Base-by-base conservation (phyloP, 2,113 vertebrate genomes). In the Microtus oregoni region DNA sequence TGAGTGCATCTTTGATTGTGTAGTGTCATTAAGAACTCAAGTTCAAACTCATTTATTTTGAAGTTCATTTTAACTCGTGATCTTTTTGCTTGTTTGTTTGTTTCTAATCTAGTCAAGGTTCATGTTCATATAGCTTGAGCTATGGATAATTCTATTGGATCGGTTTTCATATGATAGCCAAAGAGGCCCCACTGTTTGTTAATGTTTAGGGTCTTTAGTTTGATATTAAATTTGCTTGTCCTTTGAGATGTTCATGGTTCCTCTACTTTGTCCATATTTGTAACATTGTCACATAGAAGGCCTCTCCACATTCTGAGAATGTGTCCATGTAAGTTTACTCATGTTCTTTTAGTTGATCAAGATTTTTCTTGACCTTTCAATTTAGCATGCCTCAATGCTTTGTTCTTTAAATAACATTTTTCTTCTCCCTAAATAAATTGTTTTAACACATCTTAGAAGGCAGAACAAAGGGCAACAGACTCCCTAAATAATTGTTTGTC, bases 121-220 rank as follows among this genome's bases (percentile, higher is more conserved):
- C 26, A 15, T 92, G 14, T 76, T 41, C 4, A 55, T 63, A 67
- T 68, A 90, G 17, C 7, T 35, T 78, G 61, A 61, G 0, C 47
- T 65, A 76, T 50, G 44, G 14, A 86, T n/a, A 92, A 79, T 92
- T 91, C 24, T 83, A 86, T 17, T 90, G 94, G 30, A 77, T 83
- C 17, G 8, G 26, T 68, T 32, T 96, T 86, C 1, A 41, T 88
- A 86, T 22, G 65, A 55, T n/a, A 1, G 26, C 24, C 14, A 86
- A 41, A 82, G 61, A 90, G n/a, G 89, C 32, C 44, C 32, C 89
- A 22, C 3, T 92, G 26, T 30, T 38, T 73, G 72, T 76, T 77
- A 79, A 67, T n/a, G 14, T 87, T 87, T 52, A 67, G 2, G n/a
- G 14, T 12, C 14, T 38, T 47, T 52, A 68, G 22, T 17, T 92